phyloP scores from a whole-genome alignment of 2,113 vertebrate species.

The Monopterus albus region DNA sequence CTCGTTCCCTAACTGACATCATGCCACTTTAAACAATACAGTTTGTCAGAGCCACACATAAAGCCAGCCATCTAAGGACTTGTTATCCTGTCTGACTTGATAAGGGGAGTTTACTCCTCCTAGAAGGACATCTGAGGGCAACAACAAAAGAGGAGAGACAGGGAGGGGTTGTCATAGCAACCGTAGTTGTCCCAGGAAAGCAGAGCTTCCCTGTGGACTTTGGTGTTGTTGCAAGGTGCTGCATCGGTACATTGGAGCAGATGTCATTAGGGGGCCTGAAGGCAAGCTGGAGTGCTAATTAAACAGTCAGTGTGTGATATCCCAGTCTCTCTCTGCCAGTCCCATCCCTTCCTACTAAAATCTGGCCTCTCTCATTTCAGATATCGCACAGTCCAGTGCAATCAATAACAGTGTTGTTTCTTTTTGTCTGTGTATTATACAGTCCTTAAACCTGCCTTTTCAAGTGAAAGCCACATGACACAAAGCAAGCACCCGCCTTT shows the following conservation, averaged over 20 bases:
- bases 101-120: slow-evolving; percentile 48
- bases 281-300: slow-evolving; percentile 73
- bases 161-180: slow-evolving; percentile 73
- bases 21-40: slow-evolving; percentile 20
- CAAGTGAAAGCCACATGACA: not conserved
- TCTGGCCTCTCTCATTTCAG: slow-evolving; percentile 7
- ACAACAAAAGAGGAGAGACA: slow-evolving; percentile 44
- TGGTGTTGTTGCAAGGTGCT: slow-evolving; percentile 50
- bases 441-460: slow-evolving; percentile 1
- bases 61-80: slow-evolving; percentile 12
- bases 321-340: slow-evolving; percentile 16
- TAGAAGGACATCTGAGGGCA: slow-evolving; percentile 28
- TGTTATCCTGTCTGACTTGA: slow-evolving; percentile 46
- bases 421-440: not conserved
- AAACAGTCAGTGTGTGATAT: slow-evolving; percentile 53
- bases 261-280: slow-evolving; percentile 63
- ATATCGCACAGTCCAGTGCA: not conserved
- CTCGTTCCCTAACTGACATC: slow-evolving; percentile 10
- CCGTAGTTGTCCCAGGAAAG: slow-evolving; percentile 60
- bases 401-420: slow-evolving; percentile 36
- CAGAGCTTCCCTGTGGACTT: slow-evolving; percentile 42
- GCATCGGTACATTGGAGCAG: slow-evolving; percentile 47
- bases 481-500: slow-evolving; percentile 9
- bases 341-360: slow-evolving; percentile 13
- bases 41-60: slow-evolving; percentile 24